These are phyloP conservation scores for Galleria mellonella DNA, from an alignment of 1,140 invertebrate species.

Conservation along the genomic window DNA sequence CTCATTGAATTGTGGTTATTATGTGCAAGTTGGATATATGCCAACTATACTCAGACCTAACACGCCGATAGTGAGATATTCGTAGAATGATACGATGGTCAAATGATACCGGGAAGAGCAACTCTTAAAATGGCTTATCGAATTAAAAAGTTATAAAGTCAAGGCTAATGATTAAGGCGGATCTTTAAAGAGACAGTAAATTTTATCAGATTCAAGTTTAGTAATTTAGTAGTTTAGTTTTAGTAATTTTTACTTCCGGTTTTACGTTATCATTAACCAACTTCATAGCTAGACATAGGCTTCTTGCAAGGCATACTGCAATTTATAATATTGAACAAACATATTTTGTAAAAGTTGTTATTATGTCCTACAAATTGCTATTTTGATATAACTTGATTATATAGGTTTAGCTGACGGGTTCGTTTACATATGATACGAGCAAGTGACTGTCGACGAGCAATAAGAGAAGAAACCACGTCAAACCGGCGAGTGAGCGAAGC, in stretches of 20 bases:
- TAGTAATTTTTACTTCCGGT: no score
- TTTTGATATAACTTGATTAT: no score
- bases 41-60: conserved; percentile 53
- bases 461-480: conserved; percentile 64
- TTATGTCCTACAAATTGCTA: no score
- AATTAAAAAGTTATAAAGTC: conserved; percentile 30
- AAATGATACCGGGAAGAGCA: conserved; percentile 45
- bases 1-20: conserved; percentile 74
- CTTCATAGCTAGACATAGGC: no score
- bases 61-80: conserved; percentile 64
- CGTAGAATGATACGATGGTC: conserved; percentile 54
- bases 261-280: no score
- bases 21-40: conserved; percentile 69
- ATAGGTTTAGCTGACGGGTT: conserved; percentile 32
- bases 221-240: no score
- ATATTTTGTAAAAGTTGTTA: no score
- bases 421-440: conserved; percentile 60
- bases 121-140: conserved; percentile 23
- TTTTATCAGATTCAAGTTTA: no score
- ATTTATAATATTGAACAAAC: no score
- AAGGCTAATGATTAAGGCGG: conserved; percentile 24
- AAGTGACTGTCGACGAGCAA: conserved; percentile 46
- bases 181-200: no score
- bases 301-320: no score
- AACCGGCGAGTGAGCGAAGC: conserved; percentile 58